Percentiles rank a stretch among this genome's conserved stretches.
Conservation (phyloP, 1,140 invertebrate species). For the Drosophila sulfurigaster region DNA sequence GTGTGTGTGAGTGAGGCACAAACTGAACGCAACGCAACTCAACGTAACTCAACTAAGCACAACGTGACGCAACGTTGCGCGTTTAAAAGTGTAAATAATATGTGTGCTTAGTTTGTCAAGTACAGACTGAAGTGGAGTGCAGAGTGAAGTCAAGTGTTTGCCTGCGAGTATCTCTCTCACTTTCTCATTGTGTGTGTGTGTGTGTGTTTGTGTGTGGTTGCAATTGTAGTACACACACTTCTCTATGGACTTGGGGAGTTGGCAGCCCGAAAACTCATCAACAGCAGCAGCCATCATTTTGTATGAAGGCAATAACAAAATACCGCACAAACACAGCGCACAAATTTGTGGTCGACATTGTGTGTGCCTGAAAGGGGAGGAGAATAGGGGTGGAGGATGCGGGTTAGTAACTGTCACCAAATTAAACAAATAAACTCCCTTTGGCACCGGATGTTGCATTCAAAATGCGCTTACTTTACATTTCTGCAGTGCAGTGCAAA, state of each 20-base stretch:
- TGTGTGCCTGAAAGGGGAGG: too few relatives aligned
- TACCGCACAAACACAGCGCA: conserved; percentile 38
- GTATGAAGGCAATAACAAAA: conserved; percentile 70
- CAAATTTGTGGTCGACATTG: conserved; percentile 1
- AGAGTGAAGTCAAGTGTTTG: conserved; percentile 44
- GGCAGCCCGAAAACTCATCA: conserved; percentile 51
- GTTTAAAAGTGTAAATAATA: conserved; percentile 83
- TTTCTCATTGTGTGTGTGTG: neutral
- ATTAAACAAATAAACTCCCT: conserved; percentile 66
- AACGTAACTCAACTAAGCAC: conserved; percentile 55
- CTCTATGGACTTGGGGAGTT: conserved; percentile 29
- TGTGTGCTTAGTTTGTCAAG: conserved; percentile 63
- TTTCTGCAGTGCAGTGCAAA: conserved; percentile 63
- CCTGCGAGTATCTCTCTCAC: neutral
- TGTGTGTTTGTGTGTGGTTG: conserved; percentile 24
- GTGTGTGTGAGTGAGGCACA: conserved; percentile 49
- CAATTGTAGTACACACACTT: conserved; percentile 12
- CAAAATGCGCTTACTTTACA: conserved; percentile 53
- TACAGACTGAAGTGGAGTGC: conserved; percentile 5
- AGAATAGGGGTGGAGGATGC: neutral
- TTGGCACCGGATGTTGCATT: conserved; percentile 54
- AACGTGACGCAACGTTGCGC: conserved; percentile 76
- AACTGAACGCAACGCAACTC: conserved; percentile 65
- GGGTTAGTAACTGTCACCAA: conserved; percentile 42
- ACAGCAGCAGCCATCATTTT: conserved; percentile 13